Conservation (phyloP, 2,113 vertebrate genomes). For the Lycocorax pyrrhopterus region DNA sequence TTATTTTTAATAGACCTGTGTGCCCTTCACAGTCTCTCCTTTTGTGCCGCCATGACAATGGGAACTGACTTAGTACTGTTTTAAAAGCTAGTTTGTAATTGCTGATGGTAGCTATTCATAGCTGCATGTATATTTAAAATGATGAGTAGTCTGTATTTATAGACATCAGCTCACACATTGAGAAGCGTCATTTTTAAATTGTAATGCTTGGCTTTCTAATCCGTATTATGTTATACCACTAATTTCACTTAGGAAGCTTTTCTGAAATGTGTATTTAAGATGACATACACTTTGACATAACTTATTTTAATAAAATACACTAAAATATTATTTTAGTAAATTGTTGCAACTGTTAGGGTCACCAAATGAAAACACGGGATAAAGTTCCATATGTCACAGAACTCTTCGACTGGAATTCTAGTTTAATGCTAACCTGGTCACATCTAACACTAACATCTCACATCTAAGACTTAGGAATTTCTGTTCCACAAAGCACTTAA, state of each 20-base stretch:
- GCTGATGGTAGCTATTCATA: background rate
- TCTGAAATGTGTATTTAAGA: background rate
- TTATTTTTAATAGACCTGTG: background rate
- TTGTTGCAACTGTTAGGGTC: background rate
- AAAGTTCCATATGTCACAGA: background rate
- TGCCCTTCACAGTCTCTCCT: background rate
- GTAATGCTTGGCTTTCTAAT: background rate
- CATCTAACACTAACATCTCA: background rate
- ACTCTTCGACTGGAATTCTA: background rate
- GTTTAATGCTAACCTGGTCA: background rate
- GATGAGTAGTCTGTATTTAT: background rate
- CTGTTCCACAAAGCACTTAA: background rate
- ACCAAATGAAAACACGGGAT: background rate
- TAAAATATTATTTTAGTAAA: background rate
- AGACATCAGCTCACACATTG: background rate
- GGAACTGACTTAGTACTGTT: background rate
- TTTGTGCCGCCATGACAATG: background rate
- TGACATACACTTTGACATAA: background rate
- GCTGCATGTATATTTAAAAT: background rate
- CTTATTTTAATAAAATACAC: background rate
- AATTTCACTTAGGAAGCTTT: background rate
- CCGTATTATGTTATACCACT: background rate
- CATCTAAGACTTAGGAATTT: background rate
- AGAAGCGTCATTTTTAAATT: background rate
- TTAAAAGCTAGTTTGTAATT: background rate